Percentiles rank a stretch among this genome's conserved stretches.
Evolutionary conservation across 2,113 vertebrate genomes (phyloP).

Genomic region (Pseudorectes ferrugineus): DNA sequence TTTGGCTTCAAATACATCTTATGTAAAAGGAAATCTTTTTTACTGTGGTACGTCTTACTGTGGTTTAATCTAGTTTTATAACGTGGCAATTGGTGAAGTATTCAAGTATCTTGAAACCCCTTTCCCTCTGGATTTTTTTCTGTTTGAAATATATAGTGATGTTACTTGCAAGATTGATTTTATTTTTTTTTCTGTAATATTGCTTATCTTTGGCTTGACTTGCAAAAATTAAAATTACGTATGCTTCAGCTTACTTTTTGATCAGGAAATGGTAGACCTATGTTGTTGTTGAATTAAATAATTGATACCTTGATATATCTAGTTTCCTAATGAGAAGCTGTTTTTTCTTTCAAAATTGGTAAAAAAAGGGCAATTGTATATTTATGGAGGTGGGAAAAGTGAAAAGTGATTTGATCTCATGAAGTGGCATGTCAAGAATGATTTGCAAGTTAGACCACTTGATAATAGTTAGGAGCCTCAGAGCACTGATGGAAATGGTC

Average conservation of each 20-base stretch:
- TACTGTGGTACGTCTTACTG: neutral
- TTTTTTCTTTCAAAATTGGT: neutral
- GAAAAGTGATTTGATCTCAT: neutral
- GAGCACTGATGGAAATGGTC: neutral
- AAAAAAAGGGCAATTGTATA: neutral
- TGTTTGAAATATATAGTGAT: neutral
- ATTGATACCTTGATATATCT: neutral
- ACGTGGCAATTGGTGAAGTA: neutral
- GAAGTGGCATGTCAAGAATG: neutral
- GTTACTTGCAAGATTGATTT: neutral
- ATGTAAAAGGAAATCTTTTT: neutral
- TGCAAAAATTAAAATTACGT: neutral
- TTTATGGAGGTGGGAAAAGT: neutral
- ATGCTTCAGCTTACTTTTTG: neutral
- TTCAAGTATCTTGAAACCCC: neutral
- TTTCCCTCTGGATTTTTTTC: neutral
- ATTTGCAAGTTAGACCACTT: neutral
- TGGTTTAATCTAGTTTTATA: conserved; percentile 12
- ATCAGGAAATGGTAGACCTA: neutral
- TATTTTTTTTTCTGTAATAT: neutral
- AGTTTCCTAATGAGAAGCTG: neutral
- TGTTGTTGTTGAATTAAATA: neutral
- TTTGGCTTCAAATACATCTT: neutral
- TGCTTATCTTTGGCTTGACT: neutral
- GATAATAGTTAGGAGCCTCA: neutral